Conservation (phyloP, 2,113 vertebrate species). For the Etia nguti region DNA sequence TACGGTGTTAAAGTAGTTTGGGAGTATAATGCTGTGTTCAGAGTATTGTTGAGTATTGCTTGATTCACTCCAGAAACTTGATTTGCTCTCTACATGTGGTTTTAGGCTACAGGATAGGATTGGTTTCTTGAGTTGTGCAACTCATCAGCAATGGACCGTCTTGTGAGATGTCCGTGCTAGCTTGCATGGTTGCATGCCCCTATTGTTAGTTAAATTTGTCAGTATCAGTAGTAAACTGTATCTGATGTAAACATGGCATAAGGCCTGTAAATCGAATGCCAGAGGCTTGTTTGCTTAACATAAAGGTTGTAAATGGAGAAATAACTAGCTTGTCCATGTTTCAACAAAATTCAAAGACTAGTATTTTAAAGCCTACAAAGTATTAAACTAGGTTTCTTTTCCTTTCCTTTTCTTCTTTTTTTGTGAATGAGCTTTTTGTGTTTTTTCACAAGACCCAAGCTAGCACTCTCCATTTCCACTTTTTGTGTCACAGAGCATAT, state of each 20-base stretch:
- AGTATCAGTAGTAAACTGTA: not conserved
- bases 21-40: not conserved
- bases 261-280: not conserved
- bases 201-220: not conserved
- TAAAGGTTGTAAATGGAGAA: not conserved
- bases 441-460: not conserved
- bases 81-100: not conserved
- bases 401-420: not conserved
- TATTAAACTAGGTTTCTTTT: not conserved
- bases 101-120: not conserved
- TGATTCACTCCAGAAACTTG: accelerated
- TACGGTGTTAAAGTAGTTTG: not conserved
- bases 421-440: not conserved
- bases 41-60: not conserved
- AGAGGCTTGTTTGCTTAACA: not conserved
- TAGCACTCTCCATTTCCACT: not conserved
- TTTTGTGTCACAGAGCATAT: not conserved
- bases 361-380: no score
- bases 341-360: no score
- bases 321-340: no score
- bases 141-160: not conserved
- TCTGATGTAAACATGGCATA: not conserved
- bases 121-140: not conserved
- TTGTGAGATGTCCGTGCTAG: not conserved
- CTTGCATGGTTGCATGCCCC: not conserved